Conservation (phyloP, 2,797 vertebrate species). For the Gallinago solitaria region DNA sequence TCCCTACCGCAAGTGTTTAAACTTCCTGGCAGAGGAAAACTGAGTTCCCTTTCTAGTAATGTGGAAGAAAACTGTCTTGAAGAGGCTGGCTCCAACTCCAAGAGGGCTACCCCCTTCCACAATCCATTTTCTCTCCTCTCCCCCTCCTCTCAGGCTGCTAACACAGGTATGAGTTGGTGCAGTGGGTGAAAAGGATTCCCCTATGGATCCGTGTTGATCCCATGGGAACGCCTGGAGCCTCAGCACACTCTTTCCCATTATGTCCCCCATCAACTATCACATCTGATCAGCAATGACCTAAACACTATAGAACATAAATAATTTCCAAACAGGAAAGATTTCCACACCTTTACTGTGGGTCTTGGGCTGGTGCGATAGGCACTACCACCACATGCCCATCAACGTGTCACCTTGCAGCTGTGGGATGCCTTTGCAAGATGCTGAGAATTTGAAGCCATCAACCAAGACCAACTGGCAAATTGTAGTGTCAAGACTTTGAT, state of each 20-base stretch:
- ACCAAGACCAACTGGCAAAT: background rate
- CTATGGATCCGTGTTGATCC: rapidly evolving
- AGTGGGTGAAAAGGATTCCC: background rate
- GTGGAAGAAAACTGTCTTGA: background rate
- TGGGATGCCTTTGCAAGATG: background rate
- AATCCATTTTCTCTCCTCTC: rapidly evolving
- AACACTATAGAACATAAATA: background rate
- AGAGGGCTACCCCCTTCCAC: background rate
- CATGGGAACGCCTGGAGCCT: background rate
- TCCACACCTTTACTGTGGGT: background rate
- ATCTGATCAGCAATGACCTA: background rate
- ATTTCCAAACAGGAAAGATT: background rate
- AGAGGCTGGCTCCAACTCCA: background rate
- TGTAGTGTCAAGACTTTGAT: background rate
- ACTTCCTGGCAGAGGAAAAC: background rate
- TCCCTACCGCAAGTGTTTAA: background rate
- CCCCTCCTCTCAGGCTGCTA: background rate
- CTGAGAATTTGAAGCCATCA: background rate
- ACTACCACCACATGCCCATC: rapidly evolving
- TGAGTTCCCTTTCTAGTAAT: background rate
- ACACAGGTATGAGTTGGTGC: background rate
- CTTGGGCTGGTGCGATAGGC: background rate
- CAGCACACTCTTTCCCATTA: background rate
- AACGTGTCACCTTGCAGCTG: background rate
- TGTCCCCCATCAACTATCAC: rapidly evolving